Evolutionary conservation across 2,113 vertebrate genomes (phyloP).

Genomic region (Raja brachyura): DNA sequence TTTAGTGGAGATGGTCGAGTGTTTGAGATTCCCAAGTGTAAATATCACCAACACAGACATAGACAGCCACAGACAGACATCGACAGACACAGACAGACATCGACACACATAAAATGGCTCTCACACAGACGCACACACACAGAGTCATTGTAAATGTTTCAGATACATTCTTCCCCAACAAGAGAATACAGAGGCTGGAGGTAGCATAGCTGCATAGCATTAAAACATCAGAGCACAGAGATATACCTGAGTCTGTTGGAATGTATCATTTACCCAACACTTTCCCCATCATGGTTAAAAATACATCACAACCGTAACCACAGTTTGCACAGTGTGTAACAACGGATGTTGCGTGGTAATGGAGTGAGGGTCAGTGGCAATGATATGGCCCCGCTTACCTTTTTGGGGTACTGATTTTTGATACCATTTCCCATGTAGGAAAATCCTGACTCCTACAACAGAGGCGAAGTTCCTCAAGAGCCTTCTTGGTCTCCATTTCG

Average conservation of each 20-base stretch:
- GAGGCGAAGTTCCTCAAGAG: conserved; percentile 63
- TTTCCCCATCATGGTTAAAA: not conserved
- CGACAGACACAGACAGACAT: not conserved
- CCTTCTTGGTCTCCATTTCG: conserved; percentile 54
- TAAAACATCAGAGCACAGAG: not conserved
- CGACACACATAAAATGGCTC: not conserved
- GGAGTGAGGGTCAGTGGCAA: not conserved
- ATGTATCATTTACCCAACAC: not conserved
- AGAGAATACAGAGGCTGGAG: not conserved
- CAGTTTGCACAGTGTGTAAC: not conserved
- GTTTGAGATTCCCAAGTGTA: too few relatives aligned
- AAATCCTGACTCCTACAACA: conserved; percentile 60
- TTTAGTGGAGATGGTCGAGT: too few relatives aligned
- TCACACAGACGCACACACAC: not conserved
- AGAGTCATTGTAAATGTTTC: not conserved
- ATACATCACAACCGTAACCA: not conserved
- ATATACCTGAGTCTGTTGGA: not conserved
- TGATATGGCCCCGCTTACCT: conserved; percentile 48
- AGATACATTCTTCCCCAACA: not conserved
- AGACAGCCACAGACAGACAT: not conserved
- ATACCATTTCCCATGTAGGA: conserved; percentile 63
- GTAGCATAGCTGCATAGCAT: not conserved
- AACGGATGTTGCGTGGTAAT: not conserved
- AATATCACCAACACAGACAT: not conserved
- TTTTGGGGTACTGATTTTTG: conserved; percentile 60